Conservation (phyloP, 2,797 vertebrate species). For the Vultur gryphus region DNA sequence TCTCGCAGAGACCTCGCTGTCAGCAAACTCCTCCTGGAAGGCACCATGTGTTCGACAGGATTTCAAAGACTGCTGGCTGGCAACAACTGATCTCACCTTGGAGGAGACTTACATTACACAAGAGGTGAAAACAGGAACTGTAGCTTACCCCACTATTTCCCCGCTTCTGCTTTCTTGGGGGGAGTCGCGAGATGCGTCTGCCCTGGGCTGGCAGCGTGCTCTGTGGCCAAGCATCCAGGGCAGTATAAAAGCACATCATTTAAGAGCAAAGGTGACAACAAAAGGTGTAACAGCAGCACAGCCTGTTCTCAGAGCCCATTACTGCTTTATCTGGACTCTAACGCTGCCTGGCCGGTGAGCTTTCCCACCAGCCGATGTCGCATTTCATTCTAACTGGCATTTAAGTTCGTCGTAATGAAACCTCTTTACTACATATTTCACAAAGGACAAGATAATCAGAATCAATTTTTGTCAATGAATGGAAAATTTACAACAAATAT, state of each 20-base stretch:
- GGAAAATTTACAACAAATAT: background rate
- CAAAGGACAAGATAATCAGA: background rate
- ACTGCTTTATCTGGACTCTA: background rate
- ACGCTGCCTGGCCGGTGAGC: background rate
- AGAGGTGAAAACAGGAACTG: background rate
- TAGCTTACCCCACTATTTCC: no score
- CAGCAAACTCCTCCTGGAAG: background rate
- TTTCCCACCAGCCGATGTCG: background rate
- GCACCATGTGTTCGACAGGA: background rate
- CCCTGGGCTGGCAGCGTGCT: background rate
- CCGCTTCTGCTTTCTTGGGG: background rate
- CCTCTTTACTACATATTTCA: background rate
- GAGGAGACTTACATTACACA: background rate
- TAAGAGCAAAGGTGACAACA: background rate
- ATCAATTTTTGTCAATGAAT: background rate
- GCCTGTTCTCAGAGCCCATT: background rate
- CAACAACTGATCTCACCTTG: background rate
- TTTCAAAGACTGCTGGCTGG: background rate
- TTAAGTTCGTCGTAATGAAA: background rate
- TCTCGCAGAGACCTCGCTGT: background rate
- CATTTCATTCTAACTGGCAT: background rate
- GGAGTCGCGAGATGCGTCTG: fast-evolving
- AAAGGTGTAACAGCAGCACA: background rate
- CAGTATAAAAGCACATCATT: background rate
- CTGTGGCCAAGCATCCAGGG: background rate